Evolutionary conservation across 2,797 vertebrate genomes (phyloP).

Genomic region (Leptodon cayanensis): DNA sequence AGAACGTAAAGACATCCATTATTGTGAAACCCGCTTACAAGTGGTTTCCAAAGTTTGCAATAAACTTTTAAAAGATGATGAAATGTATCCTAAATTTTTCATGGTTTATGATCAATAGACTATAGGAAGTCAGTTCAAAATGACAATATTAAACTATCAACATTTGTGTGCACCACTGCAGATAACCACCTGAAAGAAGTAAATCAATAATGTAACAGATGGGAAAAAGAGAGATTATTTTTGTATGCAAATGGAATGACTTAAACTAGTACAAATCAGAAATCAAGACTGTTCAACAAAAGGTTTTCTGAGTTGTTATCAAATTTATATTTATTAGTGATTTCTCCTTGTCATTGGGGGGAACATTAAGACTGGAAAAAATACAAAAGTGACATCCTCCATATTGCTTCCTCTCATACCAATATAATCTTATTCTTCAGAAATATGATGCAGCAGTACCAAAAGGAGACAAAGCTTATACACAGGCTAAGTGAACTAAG

Average conservation of each 20-base stretch:
- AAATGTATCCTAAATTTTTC: slow-evolving; percentile 20
- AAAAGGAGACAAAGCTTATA: not conserved
- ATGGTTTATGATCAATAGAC: slow-evolving; percentile 31
- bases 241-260: slow-evolving; percentile 54
- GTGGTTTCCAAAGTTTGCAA: not conserved
- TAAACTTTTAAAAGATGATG: slow-evolving; percentile 25
- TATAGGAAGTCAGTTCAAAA: slow-evolving; percentile 41
- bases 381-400: not conserved
- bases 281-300: not conserved
- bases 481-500: not conserved
- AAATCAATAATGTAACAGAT: slow-evolving; percentile 62
- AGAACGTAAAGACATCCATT: not conserved
- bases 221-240: slow-evolving; percentile 44
- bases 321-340: slow-evolving; percentile 48
- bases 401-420: not conserved
- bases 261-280: slow-evolving; percentile 39
- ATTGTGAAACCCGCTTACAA: not conserved
- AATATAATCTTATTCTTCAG: not conserved
- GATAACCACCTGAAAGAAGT: slow-evolving; percentile 55
- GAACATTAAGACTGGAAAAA: slow-evolving; percentile 9
- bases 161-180: slow-evolving; percentile 30
- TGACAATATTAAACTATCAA: slow-evolving; percentile 49
- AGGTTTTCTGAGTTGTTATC: slow-evolving; percentile 39
- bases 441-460: not conserved
- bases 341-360: not conserved